A percentile compares a stretch with the other conserved stretches of the same genome.
Conservation (phyloP, 2,797 vertebrate species). For the Channallabes apus region DNA sequence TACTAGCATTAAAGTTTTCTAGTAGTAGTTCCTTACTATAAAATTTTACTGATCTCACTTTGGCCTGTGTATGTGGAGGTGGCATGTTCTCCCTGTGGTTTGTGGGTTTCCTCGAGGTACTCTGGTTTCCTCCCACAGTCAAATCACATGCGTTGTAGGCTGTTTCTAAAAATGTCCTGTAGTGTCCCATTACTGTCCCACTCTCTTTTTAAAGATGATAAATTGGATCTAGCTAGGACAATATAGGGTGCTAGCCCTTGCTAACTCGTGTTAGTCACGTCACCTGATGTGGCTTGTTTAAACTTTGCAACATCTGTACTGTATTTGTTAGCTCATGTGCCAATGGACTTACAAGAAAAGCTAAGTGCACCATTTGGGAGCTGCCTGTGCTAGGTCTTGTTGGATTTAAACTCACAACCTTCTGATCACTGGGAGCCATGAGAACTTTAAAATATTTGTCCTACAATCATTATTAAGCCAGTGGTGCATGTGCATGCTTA, state of each 20-base stretch:
- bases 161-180: too few relatives aligned
- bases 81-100: too few relatives aligned
- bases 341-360: neutral
- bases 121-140: too few relatives aligned
- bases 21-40: neutral
- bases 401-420: neutral
- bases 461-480: neutral
- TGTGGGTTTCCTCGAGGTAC: too few relatives aligned
- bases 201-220: neutral
- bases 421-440: neutral
- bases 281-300: neutral
- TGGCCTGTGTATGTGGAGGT: too few relatives aligned
- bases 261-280: neutral
- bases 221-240: neutral
- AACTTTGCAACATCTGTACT: neutral
- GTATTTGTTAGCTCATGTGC: neutral
- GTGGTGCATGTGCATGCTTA: neutral
- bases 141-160: too few relatives aligned
- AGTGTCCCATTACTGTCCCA: neutral
- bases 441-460: neutral
- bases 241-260: neutral
- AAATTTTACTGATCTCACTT: too few relatives aligned
- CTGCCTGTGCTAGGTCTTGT: neutral
- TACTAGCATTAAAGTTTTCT: neutral
- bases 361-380: neutral